Evolutionary conservation across 2,888 invertebrate species (phyloP), one percentile per base, ranked within the genome.

Genomic region (Stenodema calcarata): DNA sequence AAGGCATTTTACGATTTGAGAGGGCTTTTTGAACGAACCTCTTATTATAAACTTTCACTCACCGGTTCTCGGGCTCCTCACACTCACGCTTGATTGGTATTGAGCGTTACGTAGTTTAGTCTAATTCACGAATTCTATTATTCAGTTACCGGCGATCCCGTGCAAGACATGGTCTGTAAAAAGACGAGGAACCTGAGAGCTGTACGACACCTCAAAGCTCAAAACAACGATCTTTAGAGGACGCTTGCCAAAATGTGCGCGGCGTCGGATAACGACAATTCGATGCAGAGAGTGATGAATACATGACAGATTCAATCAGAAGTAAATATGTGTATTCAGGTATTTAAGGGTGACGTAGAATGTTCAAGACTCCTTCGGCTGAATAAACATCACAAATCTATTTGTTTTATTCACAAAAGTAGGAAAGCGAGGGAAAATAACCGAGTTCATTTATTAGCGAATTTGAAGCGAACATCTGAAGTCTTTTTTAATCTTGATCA

Each of bases 81-180:
- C n/a, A n/a, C n/a, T n/a, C n/a, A n/a, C n/a, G n/a, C n/a, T n/a
- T n/a, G n/a, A n/a, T n/a, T n/a, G n/a, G n/a, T n/a, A n/a, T n/a
- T n/a, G n/a, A n/a, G n/a, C n/a, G n/a, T n/a, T n/a, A n/a, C n/a
- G n/a, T n/a, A n/a, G n/a, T n/a, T n/a, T 35, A 35, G 35, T 35
- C 35, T 35, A 35, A 35, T 35, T 4, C 35, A 7, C 2, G 7
- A 4, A 35, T 23, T 12, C 14, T 35, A n/a, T 76, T n/a, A 12
- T 76, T 16, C 12, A 82, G 82, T 69, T n/a, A 82, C 82, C n/a
- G 82, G 82, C 18, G 69, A 82, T 41, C 82, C 82, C 18, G 42
- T 82, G 18, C 82, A 69, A 69, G 82, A 82, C 42, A 82, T 82
- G 82, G 69, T 69, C 18, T 69, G 69, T 18, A 35, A 82, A 18